Percentiles rank a stretch among this genome's conserved stretches.
These are phyloP conservation scores for Intellagama lesueurii DNA, from an alignment of 2,797 vertebrate species.

Conservation along the genomic window DNA sequence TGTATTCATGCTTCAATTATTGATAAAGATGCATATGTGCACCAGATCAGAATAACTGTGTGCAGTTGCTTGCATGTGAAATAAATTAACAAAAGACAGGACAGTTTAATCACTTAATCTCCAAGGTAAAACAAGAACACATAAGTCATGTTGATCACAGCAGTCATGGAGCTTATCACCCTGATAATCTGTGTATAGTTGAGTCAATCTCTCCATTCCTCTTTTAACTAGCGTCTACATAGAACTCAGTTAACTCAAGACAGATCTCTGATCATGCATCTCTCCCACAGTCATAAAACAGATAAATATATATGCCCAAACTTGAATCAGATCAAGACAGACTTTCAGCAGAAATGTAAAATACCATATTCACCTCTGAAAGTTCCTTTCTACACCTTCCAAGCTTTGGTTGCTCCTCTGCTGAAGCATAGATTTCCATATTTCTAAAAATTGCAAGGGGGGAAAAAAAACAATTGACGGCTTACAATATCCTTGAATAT, in stretches of 20 bases:
- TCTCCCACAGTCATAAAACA: neutral
- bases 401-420: constrained; percentile 90
- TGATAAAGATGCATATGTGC: neutral
- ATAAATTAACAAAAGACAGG: neutral
- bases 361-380: constrained; percentile 85
- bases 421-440: constrained; percentile 90
- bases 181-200: neutral
- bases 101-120: neutral
- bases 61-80: neutral
- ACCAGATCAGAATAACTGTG: neutral
- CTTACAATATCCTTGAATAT: neutral
- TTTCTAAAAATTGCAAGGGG: constrained; percentile 77
- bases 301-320: neutral
- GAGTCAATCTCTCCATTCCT: neutral
- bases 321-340: neutral
- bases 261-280: neutral
- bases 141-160: neutral
- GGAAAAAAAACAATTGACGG: neutral
- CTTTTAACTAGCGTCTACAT: neutral
- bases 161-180: neutral
- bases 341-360: neutral
- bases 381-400: constrained; percentile 88
- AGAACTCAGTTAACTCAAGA: neutral
- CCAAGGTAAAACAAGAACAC: neutral
- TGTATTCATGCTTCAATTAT: neutral